phyloP scores from a whole-genome alignment of 2,113 vertebrate species.

The Aptenodytes patagonicus region DNA sequence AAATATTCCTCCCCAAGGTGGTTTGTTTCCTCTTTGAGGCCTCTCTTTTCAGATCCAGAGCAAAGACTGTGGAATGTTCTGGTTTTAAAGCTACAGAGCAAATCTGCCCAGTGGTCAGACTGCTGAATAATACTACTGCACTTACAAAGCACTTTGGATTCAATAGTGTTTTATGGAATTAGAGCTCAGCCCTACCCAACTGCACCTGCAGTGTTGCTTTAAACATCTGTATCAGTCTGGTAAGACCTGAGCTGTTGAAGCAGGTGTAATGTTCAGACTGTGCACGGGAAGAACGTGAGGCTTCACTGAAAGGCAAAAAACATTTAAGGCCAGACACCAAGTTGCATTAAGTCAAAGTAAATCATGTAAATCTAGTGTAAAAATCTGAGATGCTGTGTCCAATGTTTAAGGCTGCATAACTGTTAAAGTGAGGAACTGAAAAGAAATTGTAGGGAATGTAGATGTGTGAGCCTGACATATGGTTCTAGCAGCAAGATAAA shows the following conservation, averaged over 20 bases:
- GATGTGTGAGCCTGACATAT: neutral
- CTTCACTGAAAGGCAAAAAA: neutral
- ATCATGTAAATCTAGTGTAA: neutral
- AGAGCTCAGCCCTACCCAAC: neutral
- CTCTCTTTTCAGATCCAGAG: conserved; percentile 23
- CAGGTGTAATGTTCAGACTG: neutral
- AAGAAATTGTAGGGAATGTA: neutral
- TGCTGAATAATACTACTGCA: neutral
- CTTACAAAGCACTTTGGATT: conserved; percentile 14
- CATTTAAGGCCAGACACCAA: neutral
- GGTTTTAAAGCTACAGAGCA: conserved; percentile 5
- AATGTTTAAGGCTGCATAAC: neutral
- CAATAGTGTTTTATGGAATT: conserved; percentile 2
- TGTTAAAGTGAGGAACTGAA: neutral
- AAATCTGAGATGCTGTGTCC: neutral
- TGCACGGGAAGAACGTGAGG: neutral
- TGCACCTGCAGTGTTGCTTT: neutral
- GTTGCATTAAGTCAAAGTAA: neutral
- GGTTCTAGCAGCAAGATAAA: neutral
- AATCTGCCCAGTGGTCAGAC: neutral
- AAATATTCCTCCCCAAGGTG: neutral
- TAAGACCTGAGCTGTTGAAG: conserved; percentile 12
- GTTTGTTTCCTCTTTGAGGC: neutral
- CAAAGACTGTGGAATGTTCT: neutral
- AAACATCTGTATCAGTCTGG: neutral